Evolutionary conservation across 1,140 invertebrate genomes (phyloP).

Genomic region (Drosophila gunungcola): DNA sequence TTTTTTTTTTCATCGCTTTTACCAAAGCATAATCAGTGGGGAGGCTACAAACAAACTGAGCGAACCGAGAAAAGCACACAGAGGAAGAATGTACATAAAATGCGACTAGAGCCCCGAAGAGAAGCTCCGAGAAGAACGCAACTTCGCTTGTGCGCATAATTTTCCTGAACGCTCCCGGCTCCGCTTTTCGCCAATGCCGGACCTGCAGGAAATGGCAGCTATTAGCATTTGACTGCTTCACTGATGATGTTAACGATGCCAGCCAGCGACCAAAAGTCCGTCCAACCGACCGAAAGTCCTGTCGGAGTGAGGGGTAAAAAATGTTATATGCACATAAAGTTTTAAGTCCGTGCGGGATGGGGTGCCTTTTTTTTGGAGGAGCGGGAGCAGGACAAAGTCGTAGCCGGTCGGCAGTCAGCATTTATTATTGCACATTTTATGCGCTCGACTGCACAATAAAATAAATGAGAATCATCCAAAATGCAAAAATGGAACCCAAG

Average conservation of each 20-base stretch:
- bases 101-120: slow-evolving; percentile 10
- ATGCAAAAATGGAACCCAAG: slow-evolving; percentile 56
- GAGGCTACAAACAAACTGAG: slow-evolving; percentile 57
- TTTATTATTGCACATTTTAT: slow-evolving; percentile 82
- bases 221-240: slow-evolving; percentile 82
- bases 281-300: slow-evolving; percentile 41
- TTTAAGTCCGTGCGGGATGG: slow-evolving; percentile 51
- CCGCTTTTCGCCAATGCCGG: slow-evolving; percentile 46
- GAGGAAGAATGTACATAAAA: slow-evolving; percentile 24
- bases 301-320: slow-evolving; percentile 21
- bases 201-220: slow-evolving; percentile 81
- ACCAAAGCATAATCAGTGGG: slow-evolving; percentile 62
- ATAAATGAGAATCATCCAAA: slow-evolving; percentile 61
- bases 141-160: slow-evolving; percentile 76
- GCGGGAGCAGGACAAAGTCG: slow-evolving; percentile 55
- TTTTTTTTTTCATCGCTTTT: not conserved
- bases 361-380: not conserved
- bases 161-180: slow-evolving; percentile 64
- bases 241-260: slow-evolving; percentile 81
- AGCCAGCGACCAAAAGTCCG: slow-evolving; percentile 31
- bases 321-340: slow-evolving; percentile 72
- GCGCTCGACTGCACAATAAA: slow-evolving; percentile 73
- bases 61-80: slow-evolving; percentile 36
- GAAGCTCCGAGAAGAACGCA: slow-evolving; percentile 48
- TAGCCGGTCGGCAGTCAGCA: slow-evolving; percentile 61